Base-by-base conservation (phyloP, 2,888 invertebrate species). In the Lasioglossum marginatum region DNA sequence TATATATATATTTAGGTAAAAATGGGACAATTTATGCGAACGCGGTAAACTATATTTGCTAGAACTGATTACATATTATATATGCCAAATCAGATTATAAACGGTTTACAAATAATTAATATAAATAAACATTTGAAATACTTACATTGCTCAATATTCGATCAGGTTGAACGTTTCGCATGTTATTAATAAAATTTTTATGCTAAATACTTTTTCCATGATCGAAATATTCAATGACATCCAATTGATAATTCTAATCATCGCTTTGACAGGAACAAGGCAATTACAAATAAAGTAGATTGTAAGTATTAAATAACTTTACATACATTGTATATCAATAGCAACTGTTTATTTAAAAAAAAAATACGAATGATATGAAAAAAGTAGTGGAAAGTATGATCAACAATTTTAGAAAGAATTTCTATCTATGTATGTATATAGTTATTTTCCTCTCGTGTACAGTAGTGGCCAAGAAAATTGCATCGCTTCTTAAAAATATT, bases 141-240 rank as follows among this genome's bases (percentile, higher is more conserved):
- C 63, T n/a, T 43, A 74, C 73, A 85, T 86, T 85, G 86, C 77
- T 86, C 86, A 86, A 86, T 77, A 60, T 66, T 85, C 77, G 37
- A 71, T 63, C 66, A 81, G 27, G 23, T 66, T 77, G 66, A 77
- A 74, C 68, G 70, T 57, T 74, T 60, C 31, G 63, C 52, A 40
- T 57, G 71, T 45, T 43, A 68, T 40, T 77, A 19, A 37, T 71
- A 6, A 48, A 43, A 60, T 34, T 77, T 80, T 16, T 80, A 57
- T 77, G 70, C 37, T 45, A 27, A 66, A 80, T 74, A 74, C 31
- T 43, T 79, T 76, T 60, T 63, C 14, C 45, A 72, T 37, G 37
- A 63, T 79, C n/a, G 31, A 52, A 72, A 79, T 63, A 43, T 63
- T 23, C 48, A 78, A 78, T 31, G 14, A n/a, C 31, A 37, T 60